phyloP scores from a whole-genome alignment of 2,113 vertebrate genomes.

The Cettia cetti region DNA sequence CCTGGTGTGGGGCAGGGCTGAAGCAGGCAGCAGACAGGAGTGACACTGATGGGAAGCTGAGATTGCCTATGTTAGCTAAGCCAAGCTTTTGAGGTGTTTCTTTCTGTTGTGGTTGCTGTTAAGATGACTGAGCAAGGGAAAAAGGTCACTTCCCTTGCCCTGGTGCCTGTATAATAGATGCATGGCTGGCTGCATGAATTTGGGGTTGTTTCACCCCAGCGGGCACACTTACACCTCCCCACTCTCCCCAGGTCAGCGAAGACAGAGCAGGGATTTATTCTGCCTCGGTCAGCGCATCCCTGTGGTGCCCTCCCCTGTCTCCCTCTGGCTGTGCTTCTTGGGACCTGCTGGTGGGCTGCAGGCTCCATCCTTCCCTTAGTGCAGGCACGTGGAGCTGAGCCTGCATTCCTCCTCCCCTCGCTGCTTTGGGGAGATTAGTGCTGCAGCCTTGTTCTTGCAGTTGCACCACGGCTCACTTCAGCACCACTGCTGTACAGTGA shows the following conservation, averaged over 20 bases:
- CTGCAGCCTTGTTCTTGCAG: not conserved
- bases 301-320: rapidly evolving
- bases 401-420: not conserved
- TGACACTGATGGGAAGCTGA: not conserved
- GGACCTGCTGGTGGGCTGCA: not conserved
- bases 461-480: not conserved
- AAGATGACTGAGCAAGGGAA: not conserved
- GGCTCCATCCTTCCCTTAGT: rapidly evolving
- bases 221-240: not conserved
- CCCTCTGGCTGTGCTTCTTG: rapidly evolving
- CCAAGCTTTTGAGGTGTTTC: not conserved
- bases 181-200: not conserved
- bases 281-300: not conserved
- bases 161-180: not conserved
- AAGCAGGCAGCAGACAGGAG: not conserved
- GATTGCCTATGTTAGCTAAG: not conserved
- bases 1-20: not conserved
- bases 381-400: not conserved
- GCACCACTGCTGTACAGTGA: not conserved
- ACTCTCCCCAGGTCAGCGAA: not conserved
- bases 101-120: not conserved
- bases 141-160: not conserved
- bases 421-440: rapidly evolving
- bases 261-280: not conserved
- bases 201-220: rapidly evolving